phyloP scores from a whole-genome alignment of 2,888 invertebrate species.

The Lasioglossum leucozonium region DNA sequence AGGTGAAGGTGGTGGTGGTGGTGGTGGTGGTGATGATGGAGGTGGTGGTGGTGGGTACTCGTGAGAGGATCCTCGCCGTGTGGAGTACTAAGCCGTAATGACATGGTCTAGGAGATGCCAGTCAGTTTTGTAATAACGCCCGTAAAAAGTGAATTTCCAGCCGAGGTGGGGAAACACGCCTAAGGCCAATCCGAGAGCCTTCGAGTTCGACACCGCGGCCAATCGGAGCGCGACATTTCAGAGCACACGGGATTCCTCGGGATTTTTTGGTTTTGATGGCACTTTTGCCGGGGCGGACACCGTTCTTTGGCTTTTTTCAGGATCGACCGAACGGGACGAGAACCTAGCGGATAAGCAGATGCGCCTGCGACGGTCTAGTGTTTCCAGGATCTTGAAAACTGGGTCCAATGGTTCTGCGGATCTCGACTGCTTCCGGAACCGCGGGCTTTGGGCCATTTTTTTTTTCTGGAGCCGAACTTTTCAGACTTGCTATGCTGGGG shows the following conservation, averaged over 20 bases:
- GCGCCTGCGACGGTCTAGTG: not conserved
- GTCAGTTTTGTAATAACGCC: conserved; percentile 84
- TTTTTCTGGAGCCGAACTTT: not conserved
- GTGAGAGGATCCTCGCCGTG: conserved; percentile 81
- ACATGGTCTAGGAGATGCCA: conserved; percentile 84
- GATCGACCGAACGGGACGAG: not conserved
- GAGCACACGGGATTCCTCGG: conserved; percentile 64
- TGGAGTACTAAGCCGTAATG: conserved; percentile 84
- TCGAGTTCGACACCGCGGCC: conserved; percentile 67
- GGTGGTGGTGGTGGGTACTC: conserved; percentile 59
- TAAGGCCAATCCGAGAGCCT: conserved; percentile 79
- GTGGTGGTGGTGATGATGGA: conserved; percentile 33
- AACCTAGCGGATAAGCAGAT: too few species aligned
- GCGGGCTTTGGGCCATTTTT: too few species aligned
- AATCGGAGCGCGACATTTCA: conserved; percentile 81
- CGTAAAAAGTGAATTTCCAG: conserved; percentile 84
- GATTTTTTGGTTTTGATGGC: not conserved
- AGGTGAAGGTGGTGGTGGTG: conserved; percentile 40
- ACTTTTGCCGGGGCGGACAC: not conserved
- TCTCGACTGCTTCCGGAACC: not conserved
- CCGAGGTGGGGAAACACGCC: conserved; percentile 82
- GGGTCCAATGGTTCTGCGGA: too few species aligned
- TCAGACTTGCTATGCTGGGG: not conserved
- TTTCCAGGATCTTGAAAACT: not conserved
- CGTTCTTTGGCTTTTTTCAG: not conserved